Evolutionary conservation across 2,797 vertebrate genomes (phyloP), one percentile per base, ranked within the genome.

Genomic region (Mus spretus): DNA sequence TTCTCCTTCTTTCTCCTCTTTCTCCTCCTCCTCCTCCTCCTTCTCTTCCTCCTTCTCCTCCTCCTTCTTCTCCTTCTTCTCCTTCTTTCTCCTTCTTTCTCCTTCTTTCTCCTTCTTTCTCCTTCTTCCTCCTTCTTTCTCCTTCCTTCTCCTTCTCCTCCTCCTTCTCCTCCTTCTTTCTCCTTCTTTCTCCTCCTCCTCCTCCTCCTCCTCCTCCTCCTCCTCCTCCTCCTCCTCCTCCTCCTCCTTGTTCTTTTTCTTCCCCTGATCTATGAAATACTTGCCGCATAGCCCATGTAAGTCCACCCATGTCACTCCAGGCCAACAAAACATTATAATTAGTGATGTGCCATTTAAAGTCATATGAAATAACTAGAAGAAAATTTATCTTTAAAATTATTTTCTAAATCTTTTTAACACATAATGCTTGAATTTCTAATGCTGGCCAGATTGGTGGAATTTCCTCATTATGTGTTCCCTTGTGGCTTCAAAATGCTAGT

Each of bases 391-490:
- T 90, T 63, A 80, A 9, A n/a, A 57, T 93, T 89, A 63, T 90
- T 26, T 55, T 55, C 37, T 89, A 28, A 95, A 55, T 4, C 1
- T 88, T 55, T 93, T 82, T 24, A 26, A 22, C 86, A 89, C 55
- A 55, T 7, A 40, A 31, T 61, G 3, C 5, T 96, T 95, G 24
- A 72, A 84, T 97, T 88, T 84, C 65, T 89, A 92, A 77, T 80
- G 55, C n/a, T 92, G 37, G 31, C 26, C 47, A 9, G 22, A 79
- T 59, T 28, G 74, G 2, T 65, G 4, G 47, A 59, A 63, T 14
- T 50, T 12, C 24, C 20, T 72, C 65, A 17, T 94, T 95, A 91
- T 90, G 17, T 44, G 28, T 84, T 34, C 3, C 3, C 28, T 28
- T 3, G 19, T 44, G 80, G 70, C 55, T 75, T 59, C 44, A 81